These are phyloP conservation scores for Procavia capensis DNA, from an alignment of 2,113 vertebrate species.

Conservation along the genomic window DNA sequence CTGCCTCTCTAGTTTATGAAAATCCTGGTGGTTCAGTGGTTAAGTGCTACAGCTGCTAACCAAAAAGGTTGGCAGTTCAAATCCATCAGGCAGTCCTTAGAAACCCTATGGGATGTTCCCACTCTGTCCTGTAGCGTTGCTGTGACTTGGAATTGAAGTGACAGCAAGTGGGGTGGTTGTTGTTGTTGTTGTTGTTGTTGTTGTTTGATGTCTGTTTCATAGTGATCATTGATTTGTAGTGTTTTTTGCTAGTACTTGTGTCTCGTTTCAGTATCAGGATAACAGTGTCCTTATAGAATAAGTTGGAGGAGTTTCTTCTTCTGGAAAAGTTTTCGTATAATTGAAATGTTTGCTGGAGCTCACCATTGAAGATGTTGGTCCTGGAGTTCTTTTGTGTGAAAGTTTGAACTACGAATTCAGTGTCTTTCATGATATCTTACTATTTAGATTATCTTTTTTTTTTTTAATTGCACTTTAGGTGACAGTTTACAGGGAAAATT, in stretches of 20 bases:
- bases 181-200: too few species aligned
- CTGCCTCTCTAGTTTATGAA: too few species aligned
- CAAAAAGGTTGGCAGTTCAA: too few species aligned
- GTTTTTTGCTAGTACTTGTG: background rate
- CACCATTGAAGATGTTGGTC: background rate
- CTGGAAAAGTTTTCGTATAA: background rate
- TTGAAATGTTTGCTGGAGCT: constrained; percentile 27
- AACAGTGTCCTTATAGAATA: background rate
- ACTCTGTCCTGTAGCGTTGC: too few species aligned
- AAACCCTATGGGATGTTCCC: too few species aligned
- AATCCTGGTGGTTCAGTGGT: too few species aligned
- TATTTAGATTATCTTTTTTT: background rate
- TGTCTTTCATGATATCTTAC: background rate
- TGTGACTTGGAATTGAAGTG: too few species aligned
- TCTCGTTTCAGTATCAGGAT: background rate
- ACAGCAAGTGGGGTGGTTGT: too few species aligned
- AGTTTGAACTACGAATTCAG: background rate
- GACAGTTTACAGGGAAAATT: too few species aligned
- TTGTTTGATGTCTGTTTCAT: background rate
- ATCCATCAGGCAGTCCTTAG: too few species aligned
- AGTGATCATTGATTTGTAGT: background rate
- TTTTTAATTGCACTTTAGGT: too few species aligned
- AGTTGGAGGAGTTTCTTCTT: background rate
- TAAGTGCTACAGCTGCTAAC: too few species aligned
- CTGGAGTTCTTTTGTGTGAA: constrained; percentile 10